Percentiles rank a stretch among this genome's conserved stretches.
These are phyloP conservation scores for Watsonalla binaria DNA, from an alignment of 2,888 invertebrate species.

Conservation along the genomic window DNA sequence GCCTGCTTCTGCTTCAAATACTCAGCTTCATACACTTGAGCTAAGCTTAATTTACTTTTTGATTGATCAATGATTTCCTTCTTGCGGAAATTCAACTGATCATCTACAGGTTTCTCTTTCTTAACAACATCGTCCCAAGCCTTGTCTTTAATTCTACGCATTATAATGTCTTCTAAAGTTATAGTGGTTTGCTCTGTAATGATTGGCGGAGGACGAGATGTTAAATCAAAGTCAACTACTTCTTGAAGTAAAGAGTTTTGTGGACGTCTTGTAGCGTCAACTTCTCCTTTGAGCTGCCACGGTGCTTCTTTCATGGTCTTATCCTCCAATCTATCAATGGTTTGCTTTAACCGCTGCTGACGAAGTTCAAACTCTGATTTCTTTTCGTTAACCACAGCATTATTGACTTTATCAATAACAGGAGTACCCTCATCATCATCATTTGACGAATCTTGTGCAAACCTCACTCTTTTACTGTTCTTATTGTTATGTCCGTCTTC, in stretches of 20 bases:
- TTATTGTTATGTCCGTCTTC: constrained; percentile 17
- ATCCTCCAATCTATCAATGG: constrained; percentile 85
- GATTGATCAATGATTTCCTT: constrained; percentile 93
- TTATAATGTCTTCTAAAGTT: constrained; percentile 94
- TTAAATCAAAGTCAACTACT: constrained; percentile 92
- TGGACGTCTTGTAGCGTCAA: constrained; percentile 86
- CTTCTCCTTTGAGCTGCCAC: constrained; percentile 97
- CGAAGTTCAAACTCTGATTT: constrained; percentile 86
- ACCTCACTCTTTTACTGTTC: constrained; percentile 45
- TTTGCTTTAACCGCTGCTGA: constrained; percentile 83
- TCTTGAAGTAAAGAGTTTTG: constrained; percentile 96
- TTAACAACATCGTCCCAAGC: constrained; percentile 96
- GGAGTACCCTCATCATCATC: constrained; percentile 41
- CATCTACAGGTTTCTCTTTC: constrained; percentile 90
- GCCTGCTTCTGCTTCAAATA: constrained; percentile 84
- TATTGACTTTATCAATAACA: constrained; percentile 17
- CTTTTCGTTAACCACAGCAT: constrained; percentile 36
- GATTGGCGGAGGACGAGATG: constrained; percentile 90
- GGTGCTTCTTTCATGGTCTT: constrained; percentile 89
- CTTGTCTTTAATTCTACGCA: constrained; percentile 93
- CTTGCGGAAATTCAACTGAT: constrained; percentile 91
- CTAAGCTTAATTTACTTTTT: constrained; percentile 95
- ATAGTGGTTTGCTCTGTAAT: constrained; percentile 95
- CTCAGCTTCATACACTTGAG: constrained; percentile 95
- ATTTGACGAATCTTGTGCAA: constrained; percentile 39